Evolutionary conservation across 2,113 vertebrate species (phyloP).

Genomic region (Electrona antarctica): DNA sequence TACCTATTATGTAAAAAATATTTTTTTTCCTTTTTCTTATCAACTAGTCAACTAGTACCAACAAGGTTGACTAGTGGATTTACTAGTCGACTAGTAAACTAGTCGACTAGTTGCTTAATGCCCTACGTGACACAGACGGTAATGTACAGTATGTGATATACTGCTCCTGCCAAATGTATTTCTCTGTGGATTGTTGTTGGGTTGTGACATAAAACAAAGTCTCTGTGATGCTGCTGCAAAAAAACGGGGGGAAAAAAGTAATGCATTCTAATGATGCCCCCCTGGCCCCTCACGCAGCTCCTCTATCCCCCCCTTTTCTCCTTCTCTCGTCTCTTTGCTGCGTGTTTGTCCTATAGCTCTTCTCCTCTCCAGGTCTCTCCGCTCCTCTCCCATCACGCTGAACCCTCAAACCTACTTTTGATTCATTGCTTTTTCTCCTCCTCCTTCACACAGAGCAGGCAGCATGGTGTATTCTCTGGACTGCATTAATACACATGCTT

Average conservation of each 20-base stretch:
- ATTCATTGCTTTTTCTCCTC: not conserved
- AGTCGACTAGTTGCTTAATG: too few species aligned
- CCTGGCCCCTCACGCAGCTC: slow-evolving; percentile 25
- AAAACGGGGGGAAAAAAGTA: slow-evolving; percentile 35
- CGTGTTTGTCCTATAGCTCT: not conserved
- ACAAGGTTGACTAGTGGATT: too few species aligned
- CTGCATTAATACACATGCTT: not conserved
- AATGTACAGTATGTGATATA: not conserved
- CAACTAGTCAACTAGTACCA: too few species aligned
- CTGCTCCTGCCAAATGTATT: slow-evolving; percentile 39
- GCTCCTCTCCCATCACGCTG: slow-evolving; percentile 23
- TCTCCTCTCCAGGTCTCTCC: not conserved
- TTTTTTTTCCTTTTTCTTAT: too few species aligned
- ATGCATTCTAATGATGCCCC: slow-evolving; percentile 48
- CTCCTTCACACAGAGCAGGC: not conserved
- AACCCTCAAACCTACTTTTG: slow-evolving; percentile 6
- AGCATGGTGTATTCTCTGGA: slow-evolving; percentile 1
- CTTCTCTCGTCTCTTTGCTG: slow-evolving; percentile 2
- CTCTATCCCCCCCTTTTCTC: not conserved
- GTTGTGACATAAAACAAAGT: slow-evolving; percentile 53
- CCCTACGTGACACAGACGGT: not conserved
- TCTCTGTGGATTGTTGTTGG: slow-evolving; percentile 47
- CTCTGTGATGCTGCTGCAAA: slow-evolving; percentile 43
- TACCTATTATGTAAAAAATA: too few species aligned
- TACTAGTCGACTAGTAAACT: too few species aligned